These are phyloP conservation scores for Callocephalon fimbriatum DNA, from an alignment of 2,113 vertebrate genomes.

Conservation along the genomic window DNA sequence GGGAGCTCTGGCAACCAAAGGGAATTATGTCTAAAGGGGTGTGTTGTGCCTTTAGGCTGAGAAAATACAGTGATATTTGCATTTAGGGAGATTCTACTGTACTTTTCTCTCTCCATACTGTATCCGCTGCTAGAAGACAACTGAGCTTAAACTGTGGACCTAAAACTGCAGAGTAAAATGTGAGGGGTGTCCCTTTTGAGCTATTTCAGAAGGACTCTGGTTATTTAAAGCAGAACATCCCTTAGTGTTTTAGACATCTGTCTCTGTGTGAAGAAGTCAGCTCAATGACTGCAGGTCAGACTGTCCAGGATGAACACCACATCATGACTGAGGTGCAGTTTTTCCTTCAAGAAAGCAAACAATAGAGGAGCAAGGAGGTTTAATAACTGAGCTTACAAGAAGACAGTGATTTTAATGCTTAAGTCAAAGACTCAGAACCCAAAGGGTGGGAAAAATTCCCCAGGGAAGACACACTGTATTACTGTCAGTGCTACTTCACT, in stretches of 20 bases:
- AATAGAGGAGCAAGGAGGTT: background rate
- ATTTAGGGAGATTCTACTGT: background rate
- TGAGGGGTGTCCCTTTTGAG: background rate
- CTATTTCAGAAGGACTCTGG: background rate
- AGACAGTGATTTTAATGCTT: background rate
- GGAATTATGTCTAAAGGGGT: background rate
- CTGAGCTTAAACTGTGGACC: background rate
- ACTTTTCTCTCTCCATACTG: background rate
- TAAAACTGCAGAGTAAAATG: background rate
- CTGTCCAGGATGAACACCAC: background rate
- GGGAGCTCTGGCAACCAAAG: background rate
- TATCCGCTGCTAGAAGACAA: background rate
- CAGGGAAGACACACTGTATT: background rate
- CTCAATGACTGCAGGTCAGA: background rate
- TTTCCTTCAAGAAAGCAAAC: background rate
- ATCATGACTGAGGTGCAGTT: background rate
- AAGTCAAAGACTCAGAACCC: background rate
- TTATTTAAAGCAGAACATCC: background rate
- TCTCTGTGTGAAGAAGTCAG: background rate
- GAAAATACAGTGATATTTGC: background rate
- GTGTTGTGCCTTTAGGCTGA: background rate
- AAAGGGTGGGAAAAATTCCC: background rate
- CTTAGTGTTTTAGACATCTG: background rate
- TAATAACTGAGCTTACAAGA: background rate
- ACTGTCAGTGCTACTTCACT: background rate